phyloP scores from a whole-genome alignment of 2,113 vertebrate genomes.

The Asarcornis scutulata region DNA sequence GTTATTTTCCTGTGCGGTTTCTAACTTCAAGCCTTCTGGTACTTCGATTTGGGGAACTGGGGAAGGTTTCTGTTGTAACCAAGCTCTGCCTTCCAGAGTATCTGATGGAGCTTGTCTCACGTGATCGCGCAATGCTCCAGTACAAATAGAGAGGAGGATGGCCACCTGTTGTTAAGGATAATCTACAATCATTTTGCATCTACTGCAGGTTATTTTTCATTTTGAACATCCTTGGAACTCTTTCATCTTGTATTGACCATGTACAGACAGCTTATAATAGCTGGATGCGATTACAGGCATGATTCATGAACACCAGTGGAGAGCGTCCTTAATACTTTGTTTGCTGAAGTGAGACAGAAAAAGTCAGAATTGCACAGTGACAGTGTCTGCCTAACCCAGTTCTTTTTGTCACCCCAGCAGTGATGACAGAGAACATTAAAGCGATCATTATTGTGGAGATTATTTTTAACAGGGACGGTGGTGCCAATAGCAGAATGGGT shows the following conservation, averaged over 20 bases:
- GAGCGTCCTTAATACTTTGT: neutral
- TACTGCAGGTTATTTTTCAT: neutral
- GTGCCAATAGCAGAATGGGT: neutral
- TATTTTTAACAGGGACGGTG: neutral
- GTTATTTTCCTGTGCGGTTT: neutral
- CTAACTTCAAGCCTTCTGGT: neutral
- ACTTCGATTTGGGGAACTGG: neutral
- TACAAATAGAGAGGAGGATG: neutral
- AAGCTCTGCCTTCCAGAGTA: neutral
- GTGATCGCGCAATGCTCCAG: rapidly evolving
- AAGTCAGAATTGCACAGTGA: neutral
- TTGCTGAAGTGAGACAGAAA: neutral
- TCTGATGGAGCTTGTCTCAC: neutral
- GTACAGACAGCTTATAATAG: neutral
- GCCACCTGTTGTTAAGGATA: neutral
- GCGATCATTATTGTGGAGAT: neutral
- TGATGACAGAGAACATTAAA: neutral
- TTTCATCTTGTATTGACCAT: neutral
- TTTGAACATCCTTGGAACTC: neutral
- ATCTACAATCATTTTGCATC: neutral
- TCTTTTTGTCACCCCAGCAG: neutral
- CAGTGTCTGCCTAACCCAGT: neutral
- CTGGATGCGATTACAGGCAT: neutral
- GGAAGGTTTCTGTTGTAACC: neutral
- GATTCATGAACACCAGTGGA: neutral